phyloP scores from a whole-genome alignment of 2,888 invertebrate species.

The Chloroclystis v-ata region DNA sequence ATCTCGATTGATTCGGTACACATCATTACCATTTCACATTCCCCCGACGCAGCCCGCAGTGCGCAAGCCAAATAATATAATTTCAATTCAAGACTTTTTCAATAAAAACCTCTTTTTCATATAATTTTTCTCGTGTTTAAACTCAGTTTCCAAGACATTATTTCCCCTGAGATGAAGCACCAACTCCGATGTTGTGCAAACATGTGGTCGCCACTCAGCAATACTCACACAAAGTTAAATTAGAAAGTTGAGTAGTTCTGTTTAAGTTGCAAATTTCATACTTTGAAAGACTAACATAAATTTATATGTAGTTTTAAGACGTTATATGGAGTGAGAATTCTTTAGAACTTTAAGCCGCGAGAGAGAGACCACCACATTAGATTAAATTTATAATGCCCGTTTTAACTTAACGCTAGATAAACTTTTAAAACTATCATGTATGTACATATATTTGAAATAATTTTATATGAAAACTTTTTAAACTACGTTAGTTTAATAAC shows the following conservation, averaged over 20 bases:
- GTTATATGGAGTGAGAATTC: not conserved
- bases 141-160: conserved; percentile 27
- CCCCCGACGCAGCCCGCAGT: not conserved
- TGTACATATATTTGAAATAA: no score
- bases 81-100: conserved; percentile 1
- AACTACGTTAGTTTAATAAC: no score
- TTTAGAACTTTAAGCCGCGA: not conserved
- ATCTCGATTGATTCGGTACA: not conserved
- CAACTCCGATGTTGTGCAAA: conserved; percentile 27
- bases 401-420: no score
- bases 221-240: conserved; percentile 33
- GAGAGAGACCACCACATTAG: not conserved
- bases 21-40: not conserved
- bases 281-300: conserved; percentile 7
- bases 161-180: conserved; percentile 29
- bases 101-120: conserved; percentile 1
- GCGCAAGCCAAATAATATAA: not conserved
- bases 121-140: conserved; percentile 23
- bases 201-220: conserved; percentile 28
- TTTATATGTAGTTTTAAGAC: conserved; percentile 1
- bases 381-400: no score
- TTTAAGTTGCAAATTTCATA: conserved; percentile 23
- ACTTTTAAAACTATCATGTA: no score
- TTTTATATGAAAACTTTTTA: no score
- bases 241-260: conserved; percentile 31